phyloP scores from a whole-genome alignment of 2,888 invertebrate genomes.

The Leptinotarsa rubiginosa region DNA sequence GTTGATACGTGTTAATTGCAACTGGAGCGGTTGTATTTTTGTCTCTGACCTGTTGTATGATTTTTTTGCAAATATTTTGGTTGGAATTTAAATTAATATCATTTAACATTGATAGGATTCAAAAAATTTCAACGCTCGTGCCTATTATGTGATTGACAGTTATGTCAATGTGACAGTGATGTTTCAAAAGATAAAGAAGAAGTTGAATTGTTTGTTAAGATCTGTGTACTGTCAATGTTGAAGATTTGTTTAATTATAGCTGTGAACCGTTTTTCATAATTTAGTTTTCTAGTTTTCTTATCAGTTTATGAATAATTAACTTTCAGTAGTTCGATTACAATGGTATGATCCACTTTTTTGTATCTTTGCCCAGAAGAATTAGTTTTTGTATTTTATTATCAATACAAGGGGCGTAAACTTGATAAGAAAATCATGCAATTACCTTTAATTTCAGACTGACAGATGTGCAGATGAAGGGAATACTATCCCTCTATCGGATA shows the following conservation, averaged over 20 bases:
- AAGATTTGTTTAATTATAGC: not conserved
- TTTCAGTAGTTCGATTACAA: not conserved
- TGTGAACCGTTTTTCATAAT: not conserved
- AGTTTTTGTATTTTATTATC: not conserved
- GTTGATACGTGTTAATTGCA: no score
- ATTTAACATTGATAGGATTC: no score
- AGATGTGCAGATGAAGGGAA: slow-evolving; percentile 63
- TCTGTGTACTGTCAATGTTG: not conserved
- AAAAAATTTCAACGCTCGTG: no score
- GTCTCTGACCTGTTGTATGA: no score
- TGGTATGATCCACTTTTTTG: slow-evolving; percentile 1
- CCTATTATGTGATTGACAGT: no score
- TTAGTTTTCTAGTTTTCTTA: slow-evolving; percentile 2
- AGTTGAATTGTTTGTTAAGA: not conserved
- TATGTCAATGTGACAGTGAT: no score
- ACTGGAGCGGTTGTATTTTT: no score
- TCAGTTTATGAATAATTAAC: not conserved
- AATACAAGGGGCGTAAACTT: slow-evolving; percentile 25
- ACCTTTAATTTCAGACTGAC: slow-evolving; percentile 57
- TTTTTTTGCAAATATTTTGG: no score
- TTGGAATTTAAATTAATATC: no score
- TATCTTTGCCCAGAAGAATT: not conserved
- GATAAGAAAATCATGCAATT: not conserved
- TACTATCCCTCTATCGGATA: slow-evolving; percentile 74
- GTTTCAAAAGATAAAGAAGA: no score